These are phyloP conservation scores for Rhynchophorus ferrugineus DNA, from an alignment of 1,140 invertebrate genomes.

Conservation along the genomic window DNA sequence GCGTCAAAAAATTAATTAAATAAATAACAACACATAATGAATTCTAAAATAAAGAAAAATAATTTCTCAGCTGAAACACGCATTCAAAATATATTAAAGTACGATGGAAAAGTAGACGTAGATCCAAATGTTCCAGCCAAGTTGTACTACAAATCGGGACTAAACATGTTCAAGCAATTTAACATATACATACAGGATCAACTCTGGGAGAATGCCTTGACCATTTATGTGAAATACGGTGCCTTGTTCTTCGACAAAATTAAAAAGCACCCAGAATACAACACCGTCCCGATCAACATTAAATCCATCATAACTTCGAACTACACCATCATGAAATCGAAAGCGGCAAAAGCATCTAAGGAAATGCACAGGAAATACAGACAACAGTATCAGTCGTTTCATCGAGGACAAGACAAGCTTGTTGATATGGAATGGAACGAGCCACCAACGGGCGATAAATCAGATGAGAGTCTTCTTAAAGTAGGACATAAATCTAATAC, in stretches of 20 bases:
- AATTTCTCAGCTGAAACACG: conserved; percentile 5
- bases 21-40: too few species aligned
- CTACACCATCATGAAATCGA: conserved; percentile 14
- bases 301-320: conserved; percentile 12
- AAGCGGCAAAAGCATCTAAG: conserved; percentile 2
- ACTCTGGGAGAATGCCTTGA: conserved; percentile 13
- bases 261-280: conserved; percentile 10
- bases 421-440: too few species aligned
- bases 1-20: too few species aligned
- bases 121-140: conserved; percentile 5
- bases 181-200: conserved; percentile 6
- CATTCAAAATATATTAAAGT: conserved; percentile 5
- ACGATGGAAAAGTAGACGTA: conserved; percentile 1
- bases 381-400: conserved; percentile 1
- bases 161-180: conserved; percentile 17
- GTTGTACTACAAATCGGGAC: conserved; percentile 15
- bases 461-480: too few species aligned
- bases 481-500: too few species aligned
- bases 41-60: too few species aligned
- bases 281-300: conserved; percentile 4
- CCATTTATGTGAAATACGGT: conserved; percentile 14
- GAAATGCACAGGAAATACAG: conserved; percentile 8
- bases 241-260: conserved; percentile 15
- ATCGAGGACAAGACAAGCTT: too few species aligned
- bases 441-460: too few species aligned